Percentiles rank a stretch among this genome's conserved stretches.
phyloP scores from a whole-genome alignment of 92 coral and sea anemone species.

The Plumapathes pennacea region DNA sequence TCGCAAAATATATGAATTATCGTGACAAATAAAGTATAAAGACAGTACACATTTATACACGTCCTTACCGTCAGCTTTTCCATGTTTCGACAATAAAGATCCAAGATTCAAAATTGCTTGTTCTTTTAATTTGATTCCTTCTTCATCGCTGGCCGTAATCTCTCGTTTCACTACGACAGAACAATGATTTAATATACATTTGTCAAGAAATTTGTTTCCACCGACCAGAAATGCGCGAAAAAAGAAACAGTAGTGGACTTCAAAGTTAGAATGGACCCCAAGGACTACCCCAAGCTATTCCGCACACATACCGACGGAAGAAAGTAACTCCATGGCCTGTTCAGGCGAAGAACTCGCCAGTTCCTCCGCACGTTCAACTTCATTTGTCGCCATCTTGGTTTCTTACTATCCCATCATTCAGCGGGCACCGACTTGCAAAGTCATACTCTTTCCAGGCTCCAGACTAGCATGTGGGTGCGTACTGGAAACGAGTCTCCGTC shows the following conservation, averaged over 20 bases:
- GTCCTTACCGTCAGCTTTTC: conserved; percentile 97
- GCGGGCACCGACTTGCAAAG: no score
- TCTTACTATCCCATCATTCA: no score
- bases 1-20: no score
- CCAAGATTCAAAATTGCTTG: conserved; percentile 91
- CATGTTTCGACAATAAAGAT: conserved; percentile 69
- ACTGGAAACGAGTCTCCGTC: no score
- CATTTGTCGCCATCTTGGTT: conserved; percentile 88
- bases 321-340: conserved; percentile 86
- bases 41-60: no score
- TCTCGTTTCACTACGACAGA: conserved; percentile 66
- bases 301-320: conserved; percentile 70
- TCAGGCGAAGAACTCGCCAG: conserved; percentile 79
- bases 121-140: conserved; percentile 83
- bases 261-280: background rate
- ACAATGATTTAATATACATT: background rate
- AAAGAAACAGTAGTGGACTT: background rate
- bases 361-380: conserved; percentile 81
- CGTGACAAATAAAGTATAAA: no score
- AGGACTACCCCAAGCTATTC: background rate
- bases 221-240: background rate
- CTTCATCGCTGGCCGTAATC: conserved; percentile 68
- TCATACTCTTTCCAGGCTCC: no score
- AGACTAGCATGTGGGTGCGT: no score
- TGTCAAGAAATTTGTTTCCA: background rate